Evolutionary conservation across 2,797 vertebrate species (phyloP).

Genomic region (Hapalemur alaotrensis): DNA sequence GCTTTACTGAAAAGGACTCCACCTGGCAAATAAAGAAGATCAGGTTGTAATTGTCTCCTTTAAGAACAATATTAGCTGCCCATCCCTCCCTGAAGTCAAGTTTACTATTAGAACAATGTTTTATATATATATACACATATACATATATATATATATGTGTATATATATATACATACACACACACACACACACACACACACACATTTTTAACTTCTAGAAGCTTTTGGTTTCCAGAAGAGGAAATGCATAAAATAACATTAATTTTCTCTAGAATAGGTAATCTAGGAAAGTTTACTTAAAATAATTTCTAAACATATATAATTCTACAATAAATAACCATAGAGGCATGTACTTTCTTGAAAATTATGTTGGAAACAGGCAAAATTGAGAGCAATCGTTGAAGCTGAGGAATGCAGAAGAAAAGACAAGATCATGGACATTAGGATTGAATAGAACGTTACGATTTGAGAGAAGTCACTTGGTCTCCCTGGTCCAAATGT

Average conservation of each 20-base stretch:
- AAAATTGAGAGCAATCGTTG: not conserved
- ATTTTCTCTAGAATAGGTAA: not conserved
- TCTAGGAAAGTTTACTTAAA: not conserved
- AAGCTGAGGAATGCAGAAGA: not conserved
- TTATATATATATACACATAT: no score
- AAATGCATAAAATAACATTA: not conserved
- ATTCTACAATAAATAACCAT: conserved; percentile 3
- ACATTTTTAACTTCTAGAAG: not conserved
- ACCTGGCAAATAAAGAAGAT: not conserved
- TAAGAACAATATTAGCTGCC: not conserved
- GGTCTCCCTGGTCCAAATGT: not conserved
- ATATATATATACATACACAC: no score
- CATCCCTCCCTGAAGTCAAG: not conserved
- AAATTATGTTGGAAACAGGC: not conserved
- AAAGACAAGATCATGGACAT: not conserved
- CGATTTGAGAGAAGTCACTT: not conserved
- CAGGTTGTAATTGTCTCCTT: not conserved
- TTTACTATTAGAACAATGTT: not conserved
- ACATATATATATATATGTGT: no score
- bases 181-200: no score
- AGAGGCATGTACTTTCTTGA: not conserved
- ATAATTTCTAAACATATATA: not conserved
- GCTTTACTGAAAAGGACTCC: not conserved
- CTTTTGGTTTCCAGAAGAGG: not conserved
- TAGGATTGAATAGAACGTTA: not conserved